Conservation (phyloP, 2,113 vertebrate species). For the Tragelaphus buxtoni region DNA sequence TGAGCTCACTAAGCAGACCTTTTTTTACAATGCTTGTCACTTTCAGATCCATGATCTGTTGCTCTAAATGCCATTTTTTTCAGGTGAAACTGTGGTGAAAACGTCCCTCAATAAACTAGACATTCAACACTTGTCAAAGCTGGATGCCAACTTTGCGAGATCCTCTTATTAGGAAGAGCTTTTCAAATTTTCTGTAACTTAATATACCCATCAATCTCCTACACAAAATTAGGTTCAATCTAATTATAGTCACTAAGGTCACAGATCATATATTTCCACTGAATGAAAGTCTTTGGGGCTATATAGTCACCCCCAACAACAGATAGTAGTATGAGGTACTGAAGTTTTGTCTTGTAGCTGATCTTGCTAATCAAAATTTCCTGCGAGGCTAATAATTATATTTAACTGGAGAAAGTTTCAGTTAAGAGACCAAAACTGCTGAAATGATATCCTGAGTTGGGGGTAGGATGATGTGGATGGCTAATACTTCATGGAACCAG, state of each 20-base stretch:
- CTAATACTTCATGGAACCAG: constrained; percentile 83
- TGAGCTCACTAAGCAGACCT: constrained; percentile 95
- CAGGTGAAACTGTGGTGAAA: constrained; percentile 88
- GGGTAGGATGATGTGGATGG: constrained; percentile 79
- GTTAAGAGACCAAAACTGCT: constrained; percentile 89
- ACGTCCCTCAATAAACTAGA: constrained; percentile 88
- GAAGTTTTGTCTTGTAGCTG: constrained; percentile 87
- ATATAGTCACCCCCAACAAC: constrained; percentile 93
- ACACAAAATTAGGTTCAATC: constrained; percentile 92
- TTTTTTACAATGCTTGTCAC: constrained; percentile 95
- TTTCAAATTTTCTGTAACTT: constrained; percentile 90
- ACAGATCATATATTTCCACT: constrained; percentile 94
- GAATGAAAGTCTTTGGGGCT: constrained; percentile 85
- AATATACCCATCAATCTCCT: constrained; percentile 91
- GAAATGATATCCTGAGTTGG: constrained; percentile 80
- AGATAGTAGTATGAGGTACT: constrained; percentile 90
- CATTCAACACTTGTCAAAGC: constrained; percentile 92
- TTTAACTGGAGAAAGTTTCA: constrained; percentile 80
- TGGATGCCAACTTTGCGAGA: constrained; percentile 89
- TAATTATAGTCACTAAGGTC: constrained; percentile 94
- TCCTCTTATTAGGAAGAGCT: constrained; percentile 89
- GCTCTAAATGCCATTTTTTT: constrained; percentile 89
- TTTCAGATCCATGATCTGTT: constrained; percentile 87
- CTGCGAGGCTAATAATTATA: constrained; percentile 83
- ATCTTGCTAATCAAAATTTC: constrained; percentile 88